Percentiles rank a stretch among this genome's conserved stretches.
Evolutionary conservation across 2,113 vertebrate species (phyloP).

Genomic region (Aptenodytes forsteri): DNA sequence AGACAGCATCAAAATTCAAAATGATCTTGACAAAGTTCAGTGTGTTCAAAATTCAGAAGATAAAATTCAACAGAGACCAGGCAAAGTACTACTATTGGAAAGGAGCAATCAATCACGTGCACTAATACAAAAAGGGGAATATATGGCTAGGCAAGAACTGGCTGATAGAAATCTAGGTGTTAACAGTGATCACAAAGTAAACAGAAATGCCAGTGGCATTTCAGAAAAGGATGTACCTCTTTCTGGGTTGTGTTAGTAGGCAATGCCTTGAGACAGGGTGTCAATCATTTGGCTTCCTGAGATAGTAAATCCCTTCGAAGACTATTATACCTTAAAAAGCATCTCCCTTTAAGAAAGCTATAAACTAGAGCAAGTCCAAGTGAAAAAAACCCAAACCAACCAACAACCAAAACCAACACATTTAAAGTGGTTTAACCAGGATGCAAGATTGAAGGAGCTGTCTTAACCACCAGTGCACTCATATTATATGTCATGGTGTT

Average conservation of each 20-base stretch:
- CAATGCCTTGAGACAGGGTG: not conserved
- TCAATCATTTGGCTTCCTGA: not conserved
- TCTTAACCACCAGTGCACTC: not conserved
- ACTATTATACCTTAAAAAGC: not conserved
- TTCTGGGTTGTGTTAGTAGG: not conserved
- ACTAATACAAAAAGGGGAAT: not conserved
- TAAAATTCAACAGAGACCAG: not conserved
- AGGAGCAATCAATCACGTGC: not conserved
- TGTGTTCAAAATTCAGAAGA: not conserved
- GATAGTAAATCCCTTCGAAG: not conserved
- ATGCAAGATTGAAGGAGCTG: not conserved
- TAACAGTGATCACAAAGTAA: not conserved
- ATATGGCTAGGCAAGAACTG: not conserved
- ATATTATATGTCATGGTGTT: not conserved
- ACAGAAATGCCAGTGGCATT: not conserved
- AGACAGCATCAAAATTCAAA: not conserved
- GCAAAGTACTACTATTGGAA: not conserved
- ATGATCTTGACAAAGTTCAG: not conserved
- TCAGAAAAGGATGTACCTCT: not conserved
- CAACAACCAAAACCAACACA: not conserved
- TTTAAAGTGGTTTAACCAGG: not conserved
- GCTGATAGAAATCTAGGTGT: not conserved
- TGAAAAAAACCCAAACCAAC: too few relatives aligned
- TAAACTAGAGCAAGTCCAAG: not conserved
- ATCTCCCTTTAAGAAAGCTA: not conserved